These are phyloP conservation scores for Danaus chrysippus DNA, from an alignment of 2,888 invertebrate genomes.

Conservation along the genomic window DNA sequence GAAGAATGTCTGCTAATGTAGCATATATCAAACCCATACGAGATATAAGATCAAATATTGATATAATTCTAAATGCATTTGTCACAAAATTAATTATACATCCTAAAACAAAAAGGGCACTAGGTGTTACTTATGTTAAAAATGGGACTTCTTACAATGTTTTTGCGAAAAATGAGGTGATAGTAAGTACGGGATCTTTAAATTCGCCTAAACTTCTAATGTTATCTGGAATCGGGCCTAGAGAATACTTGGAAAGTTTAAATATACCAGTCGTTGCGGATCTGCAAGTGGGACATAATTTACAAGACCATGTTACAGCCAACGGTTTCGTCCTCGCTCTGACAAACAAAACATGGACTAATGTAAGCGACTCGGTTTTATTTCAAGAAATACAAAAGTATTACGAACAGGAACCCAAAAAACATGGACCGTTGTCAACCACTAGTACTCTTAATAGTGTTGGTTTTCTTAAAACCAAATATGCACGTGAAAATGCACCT, in stretches of 20 bases:
- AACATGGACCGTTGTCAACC: conserved; percentile 74
- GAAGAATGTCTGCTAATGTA: conserved; percentile 79
- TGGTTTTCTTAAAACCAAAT: conserved; percentile 81
- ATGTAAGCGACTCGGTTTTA: conserved; percentile 55
- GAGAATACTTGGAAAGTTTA: conserved; percentile 66
- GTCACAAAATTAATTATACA: conserved; percentile 81
- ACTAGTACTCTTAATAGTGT: conserved; percentile 76
- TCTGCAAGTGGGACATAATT: conserved; percentile 84
- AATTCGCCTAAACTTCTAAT: conserved; percentile 82
- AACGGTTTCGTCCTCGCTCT: conserved; percentile 71
- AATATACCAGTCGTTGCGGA: conserved; percentile 79
- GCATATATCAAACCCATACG: conserved; percentile 84
- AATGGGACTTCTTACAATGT: conserved; percentile 64
- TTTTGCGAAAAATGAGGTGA: conserved; percentile 79
- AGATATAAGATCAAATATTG: conserved; percentile 70
- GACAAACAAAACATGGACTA: conserved; percentile 76
- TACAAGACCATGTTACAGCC: conserved; percentile 86
- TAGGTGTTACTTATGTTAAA: conserved; percentile 60
- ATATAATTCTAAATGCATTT: conserved; percentile 72
- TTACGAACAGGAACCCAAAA: conserved; percentile 53
- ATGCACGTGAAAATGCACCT: conserved; percentile 64
- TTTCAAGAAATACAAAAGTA: conserved; percentile 65
- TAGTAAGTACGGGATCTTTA: conserved; percentile 79
- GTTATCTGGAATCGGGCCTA: conserved; percentile 83
- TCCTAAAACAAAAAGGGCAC: conserved; percentile 66